A percentile compares a stretch with the other conserved stretches of the same genome.
Evolutionary conservation across 2,797 vertebrate species (phyloP).

Genomic region (Benthosema pterotum): DNA sequence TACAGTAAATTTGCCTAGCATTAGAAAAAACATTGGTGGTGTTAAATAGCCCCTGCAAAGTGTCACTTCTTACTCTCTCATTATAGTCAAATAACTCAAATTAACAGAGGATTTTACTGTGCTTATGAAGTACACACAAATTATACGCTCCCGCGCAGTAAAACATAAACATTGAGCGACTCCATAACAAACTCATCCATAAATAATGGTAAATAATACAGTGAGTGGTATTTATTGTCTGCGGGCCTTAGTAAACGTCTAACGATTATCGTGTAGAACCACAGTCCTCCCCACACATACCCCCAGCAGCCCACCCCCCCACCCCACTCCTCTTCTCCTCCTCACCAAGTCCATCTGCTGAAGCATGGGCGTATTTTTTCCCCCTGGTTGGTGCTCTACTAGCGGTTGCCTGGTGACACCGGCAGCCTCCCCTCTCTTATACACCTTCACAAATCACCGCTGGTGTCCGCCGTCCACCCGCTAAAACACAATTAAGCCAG

Average conservation of each 20-base stretch:
- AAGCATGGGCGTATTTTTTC: constrained; percentile 5
- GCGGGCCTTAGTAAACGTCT: constrained; percentile 18
- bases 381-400: constrained; percentile 32
- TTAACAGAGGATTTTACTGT: neutral
- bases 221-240: constrained; percentile 25
- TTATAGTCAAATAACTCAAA: too few species aligned
- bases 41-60: neutral
- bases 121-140: neutral
- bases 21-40: neutral
- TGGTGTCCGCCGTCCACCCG: constrained; percentile 30
- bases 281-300: neutral
- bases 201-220: constrained; percentile 19
- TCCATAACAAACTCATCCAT: constrained; percentile 7
- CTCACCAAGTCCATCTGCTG: constrained; percentile 8
- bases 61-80: neutral
- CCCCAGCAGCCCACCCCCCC: too few species aligned
- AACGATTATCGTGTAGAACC: constrained; percentile 22
- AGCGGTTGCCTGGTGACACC: constrained; percentile 46
- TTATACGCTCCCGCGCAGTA: neutral
- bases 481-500: constrained; percentile 43
- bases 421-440: constrained; percentile 21
- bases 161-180: neutral
- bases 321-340: too few species aligned
- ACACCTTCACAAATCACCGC: constrained; percentile 44
- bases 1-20: too few species aligned